A percentile compares a stretch with the other conserved stretches of the same genome.
phyloP scores from a whole-genome alignment of 2,113 vertebrate species.

The Phrynosoma platyrhinos region DNA sequence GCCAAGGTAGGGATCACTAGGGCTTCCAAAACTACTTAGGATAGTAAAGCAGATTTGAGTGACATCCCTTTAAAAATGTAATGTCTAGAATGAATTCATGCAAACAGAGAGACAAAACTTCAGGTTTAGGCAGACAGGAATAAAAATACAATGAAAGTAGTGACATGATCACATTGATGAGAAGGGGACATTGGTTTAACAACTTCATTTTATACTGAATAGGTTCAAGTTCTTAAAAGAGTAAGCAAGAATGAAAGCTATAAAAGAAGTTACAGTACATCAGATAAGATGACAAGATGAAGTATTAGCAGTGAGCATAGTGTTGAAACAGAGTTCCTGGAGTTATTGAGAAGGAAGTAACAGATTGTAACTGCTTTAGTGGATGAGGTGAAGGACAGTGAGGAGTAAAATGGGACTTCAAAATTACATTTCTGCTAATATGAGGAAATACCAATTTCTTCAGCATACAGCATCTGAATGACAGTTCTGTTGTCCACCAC shows the following conservation, averaged over 20 bases:
- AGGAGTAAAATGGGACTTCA: neutral
- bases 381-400: too few species aligned
- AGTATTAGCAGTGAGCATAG: too few species aligned
- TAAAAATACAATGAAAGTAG: neutral
- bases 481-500: neutral
- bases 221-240: neutral
- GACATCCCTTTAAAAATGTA: neutral
- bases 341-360: too few species aligned
- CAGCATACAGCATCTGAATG: neutral
- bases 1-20: too few species aligned
- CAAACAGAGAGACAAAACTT: neutral
- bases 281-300: too few species aligned
- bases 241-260: neutral
- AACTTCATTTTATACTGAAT: neutral
- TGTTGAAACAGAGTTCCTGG: too few species aligned
- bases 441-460: neutral
- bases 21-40: too few species aligned
- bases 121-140: neutral
- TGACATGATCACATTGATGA: neutral
- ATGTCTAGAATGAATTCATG: neutral
- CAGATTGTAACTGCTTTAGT: too few species aligned
- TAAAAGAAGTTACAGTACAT: too few species aligned
- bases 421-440: neutral
- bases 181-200: neutral
- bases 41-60: neutral